Conservation (phyloP, 2,797 vertebrate species). For the Perodicticus potto region DNA sequence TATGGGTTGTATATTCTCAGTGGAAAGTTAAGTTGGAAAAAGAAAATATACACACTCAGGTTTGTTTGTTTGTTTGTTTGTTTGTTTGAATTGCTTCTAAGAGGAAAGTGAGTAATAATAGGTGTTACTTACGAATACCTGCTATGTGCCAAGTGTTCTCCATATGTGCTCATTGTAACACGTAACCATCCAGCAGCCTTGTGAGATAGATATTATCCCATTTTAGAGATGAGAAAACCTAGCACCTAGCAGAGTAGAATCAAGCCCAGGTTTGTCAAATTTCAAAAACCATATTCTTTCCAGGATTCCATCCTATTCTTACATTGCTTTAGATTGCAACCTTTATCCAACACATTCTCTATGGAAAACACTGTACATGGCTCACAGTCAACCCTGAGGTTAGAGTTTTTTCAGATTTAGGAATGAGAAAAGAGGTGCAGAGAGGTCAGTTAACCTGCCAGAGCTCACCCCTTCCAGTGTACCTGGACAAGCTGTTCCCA, state of each 20-base stretch:
- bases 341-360: not conserved
- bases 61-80: constrained; percentile 12
- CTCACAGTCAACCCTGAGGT: not conserved
- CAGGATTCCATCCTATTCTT: not conserved
- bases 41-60: constrained; percentile 35
- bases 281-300: not conserved
- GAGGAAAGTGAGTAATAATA: constrained; percentile 65
- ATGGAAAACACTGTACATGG: not conserved
- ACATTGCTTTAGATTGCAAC: not conserved
- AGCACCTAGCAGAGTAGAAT: constrained; percentile 38
- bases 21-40: constrained; percentile 50
- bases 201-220: constrained; percentile 63
- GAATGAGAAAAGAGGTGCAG: not conserved
- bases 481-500: not conserved
- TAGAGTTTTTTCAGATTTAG: constrained; percentile 1
- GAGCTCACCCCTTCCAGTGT: not conserved
- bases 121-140: constrained; percentile 50
- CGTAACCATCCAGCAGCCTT: constrained; percentile 43
- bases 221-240: constrained; percentile 77
- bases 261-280: constrained; percentile 55
- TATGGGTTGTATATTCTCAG: constrained; percentile 35
- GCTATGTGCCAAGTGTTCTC: constrained; percentile 28
- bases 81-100: constrained; percentile 74
- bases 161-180: constrained; percentile 13
- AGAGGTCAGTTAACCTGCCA: not conserved